Conservation (phyloP, 2,113 vertebrate species). For the Crotalus horridus region DNA sequence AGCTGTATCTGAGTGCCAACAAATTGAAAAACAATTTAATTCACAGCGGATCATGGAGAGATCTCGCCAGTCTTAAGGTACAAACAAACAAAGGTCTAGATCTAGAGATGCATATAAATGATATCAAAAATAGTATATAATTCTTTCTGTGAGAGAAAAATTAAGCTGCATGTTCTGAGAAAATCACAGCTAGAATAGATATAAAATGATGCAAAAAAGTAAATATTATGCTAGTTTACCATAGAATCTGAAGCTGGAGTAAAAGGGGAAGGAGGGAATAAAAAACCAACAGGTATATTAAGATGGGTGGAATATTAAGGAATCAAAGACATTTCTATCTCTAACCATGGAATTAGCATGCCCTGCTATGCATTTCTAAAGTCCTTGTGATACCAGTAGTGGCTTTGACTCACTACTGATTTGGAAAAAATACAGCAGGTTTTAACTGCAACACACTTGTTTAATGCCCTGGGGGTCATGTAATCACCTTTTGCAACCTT, state of each 20-base stretch:
- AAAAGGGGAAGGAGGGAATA: background rate
- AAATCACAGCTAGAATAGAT: background rate
- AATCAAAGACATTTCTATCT: background rate
- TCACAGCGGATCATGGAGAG: conserved; percentile 86
- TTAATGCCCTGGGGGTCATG: background rate
- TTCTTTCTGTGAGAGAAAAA: background rate
- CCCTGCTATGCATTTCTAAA: background rate
- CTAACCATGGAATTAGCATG: background rate
- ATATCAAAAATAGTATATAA: background rate
- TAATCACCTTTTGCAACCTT: too few relatives aligned
- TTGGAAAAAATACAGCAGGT: background rate
- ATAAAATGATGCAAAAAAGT: background rate
- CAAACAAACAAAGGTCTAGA: conserved; percentile 1
- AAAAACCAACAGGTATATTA: background rate
- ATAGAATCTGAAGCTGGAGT: background rate
- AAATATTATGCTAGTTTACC: background rate
- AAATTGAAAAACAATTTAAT: conserved; percentile 84
- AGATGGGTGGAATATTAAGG: background rate
- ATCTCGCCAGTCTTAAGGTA: conserved; percentile 86
- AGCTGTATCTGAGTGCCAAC: conserved; percentile 88
- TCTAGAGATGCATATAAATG: background rate
- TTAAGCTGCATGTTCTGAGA: background rate
- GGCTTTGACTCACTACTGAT: background rate
- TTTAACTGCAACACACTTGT: background rate
- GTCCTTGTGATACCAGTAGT: background rate